Percentiles rank a stretch among this genome's conserved stretches.
Conservation (phyloP, 2,113 vertebrate genomes). For the Asarcornis scutulata region DNA sequence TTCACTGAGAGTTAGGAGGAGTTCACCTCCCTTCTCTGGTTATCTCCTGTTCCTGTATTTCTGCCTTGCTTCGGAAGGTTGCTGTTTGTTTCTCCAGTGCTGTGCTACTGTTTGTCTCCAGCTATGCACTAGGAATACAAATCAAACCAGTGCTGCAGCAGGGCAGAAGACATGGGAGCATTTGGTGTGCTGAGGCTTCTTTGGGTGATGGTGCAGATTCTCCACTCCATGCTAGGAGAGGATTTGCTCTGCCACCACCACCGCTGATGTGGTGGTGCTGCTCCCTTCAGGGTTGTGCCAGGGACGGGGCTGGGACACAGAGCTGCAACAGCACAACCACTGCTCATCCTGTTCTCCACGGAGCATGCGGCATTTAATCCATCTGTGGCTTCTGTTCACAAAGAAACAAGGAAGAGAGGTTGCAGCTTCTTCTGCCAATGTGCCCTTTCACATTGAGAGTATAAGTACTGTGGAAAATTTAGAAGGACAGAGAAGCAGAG, state of each 20-base stretch:
- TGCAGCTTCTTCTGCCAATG: background rate
- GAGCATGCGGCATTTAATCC: background rate
- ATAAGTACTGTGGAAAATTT: background rate
- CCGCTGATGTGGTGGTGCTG: background rate
- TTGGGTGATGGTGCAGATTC: background rate
- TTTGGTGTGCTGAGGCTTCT: background rate
- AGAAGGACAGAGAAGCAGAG: background rate
- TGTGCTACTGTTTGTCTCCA: background rate
- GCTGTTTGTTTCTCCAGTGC: background rate
- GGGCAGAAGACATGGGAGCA: background rate
- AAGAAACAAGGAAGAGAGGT: background rate
- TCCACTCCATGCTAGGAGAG: background rate
- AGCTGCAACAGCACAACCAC: background rate
- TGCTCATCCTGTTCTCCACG: background rate
- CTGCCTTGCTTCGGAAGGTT: background rate
- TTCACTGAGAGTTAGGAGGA: background rate
- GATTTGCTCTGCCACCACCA: background rate
- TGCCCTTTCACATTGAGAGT: background rate
- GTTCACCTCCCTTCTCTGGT: background rate
- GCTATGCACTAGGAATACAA: conserved; percentile 49
- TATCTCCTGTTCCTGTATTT: background rate
- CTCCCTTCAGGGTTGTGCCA: background rate
- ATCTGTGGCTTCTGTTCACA: background rate
- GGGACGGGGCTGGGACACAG: background rate
- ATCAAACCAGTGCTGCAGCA: background rate